Evolutionary conservation across 1,140 invertebrate species (phyloP), one percentile per base, ranked within the genome.

Genomic region (Agrilus planipennis): DNA sequence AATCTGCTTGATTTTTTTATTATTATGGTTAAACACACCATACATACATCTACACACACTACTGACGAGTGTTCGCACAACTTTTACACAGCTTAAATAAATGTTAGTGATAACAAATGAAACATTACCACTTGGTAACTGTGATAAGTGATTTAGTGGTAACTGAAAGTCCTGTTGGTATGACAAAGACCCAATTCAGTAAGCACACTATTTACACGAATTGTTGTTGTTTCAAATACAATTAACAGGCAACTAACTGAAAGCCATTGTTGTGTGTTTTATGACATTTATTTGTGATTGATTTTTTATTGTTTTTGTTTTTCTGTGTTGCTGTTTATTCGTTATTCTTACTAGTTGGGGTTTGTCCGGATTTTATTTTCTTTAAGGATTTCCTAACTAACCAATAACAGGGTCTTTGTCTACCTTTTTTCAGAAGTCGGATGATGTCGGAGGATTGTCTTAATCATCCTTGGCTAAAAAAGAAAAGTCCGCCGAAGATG

Each of bases 391-490:
- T 20, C 19, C 6, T 28, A 40, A 30, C 2, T 29, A 21, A 30
- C 28, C 35, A 57, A 50, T 57, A 59, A 59, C 45, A 20, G 57
- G 60, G 63, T 65, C 61, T 66, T 62, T 65, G 58, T 65, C 60
- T 62, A 22, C 34, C 34, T 51, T 39, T 45, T 62, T 58, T 28
- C 75, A 87, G 83, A 70, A 72, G 71, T 54, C 77, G 84, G 50
- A 72, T 80, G 61, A 75, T 76, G 52, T 79, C 84, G 44, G 66
- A 69, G 54, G 70, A 84, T 58, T 85, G 83, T 61, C 71, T 83
- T 52, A 70, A 73, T 31, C 83, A 87, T 61, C 70, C 63, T 44
- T 89, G 84, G 84, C 64, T 89, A 38, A 62, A 66, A 45, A 68
- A 69, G 41, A 67, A 70, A 49, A 62, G 60, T 4, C 51, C 60